These are phyloP conservation scores for Hipparchia semele DNA, from an alignment of 2,888 invertebrate genomes.

Conservation along the genomic window DNA sequence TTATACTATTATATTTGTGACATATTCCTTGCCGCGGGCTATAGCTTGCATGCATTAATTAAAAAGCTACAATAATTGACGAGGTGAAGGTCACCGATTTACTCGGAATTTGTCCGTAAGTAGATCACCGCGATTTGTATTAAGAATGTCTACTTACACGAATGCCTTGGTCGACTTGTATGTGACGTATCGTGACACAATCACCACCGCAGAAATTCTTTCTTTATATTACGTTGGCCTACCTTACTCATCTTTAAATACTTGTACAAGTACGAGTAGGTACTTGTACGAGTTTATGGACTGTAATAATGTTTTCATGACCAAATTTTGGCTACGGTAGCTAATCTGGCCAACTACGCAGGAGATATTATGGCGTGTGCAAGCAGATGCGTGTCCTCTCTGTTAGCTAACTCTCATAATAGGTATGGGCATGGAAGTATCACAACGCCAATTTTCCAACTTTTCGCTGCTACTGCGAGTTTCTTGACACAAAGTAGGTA, in stretches of 20 bases:
- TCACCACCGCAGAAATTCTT: background rate
- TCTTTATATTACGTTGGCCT: background rate
- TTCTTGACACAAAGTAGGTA: no score
- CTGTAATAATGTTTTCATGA: no score
- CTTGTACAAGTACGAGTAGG: no score
- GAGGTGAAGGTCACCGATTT: slow-evolving; percentile 55
- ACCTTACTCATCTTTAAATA: background rate
- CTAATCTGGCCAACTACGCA: no score
- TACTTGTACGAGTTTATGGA: no score
- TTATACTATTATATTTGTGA: slow-evolving; percentile 33
- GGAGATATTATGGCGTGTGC: no score
- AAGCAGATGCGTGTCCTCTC: no score
- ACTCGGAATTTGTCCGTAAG: slow-evolving; percentile 29
- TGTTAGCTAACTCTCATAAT: no score
- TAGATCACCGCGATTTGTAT: slow-evolving; percentile 41
- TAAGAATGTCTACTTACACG: slow-evolving; percentile 22
- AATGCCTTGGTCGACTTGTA: slow-evolving; percentile 44
- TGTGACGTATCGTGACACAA: slow-evolving; percentile 45
- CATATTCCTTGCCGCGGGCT: slow-evolving; percentile 30
- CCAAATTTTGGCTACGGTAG: no score
- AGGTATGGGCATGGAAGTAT: no score
- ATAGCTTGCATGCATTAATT: slow-evolving; percentile 30
- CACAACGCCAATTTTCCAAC: no score
- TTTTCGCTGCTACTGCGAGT: no score
- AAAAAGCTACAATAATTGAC: slow-evolving; percentile 42